Percentiles rank a stretch among this genome's conserved stretches.
Evolutionary conservation across 2,888 invertebrate genomes (phyloP).

Genomic region (Pristionchus exspectatus): DNA sequence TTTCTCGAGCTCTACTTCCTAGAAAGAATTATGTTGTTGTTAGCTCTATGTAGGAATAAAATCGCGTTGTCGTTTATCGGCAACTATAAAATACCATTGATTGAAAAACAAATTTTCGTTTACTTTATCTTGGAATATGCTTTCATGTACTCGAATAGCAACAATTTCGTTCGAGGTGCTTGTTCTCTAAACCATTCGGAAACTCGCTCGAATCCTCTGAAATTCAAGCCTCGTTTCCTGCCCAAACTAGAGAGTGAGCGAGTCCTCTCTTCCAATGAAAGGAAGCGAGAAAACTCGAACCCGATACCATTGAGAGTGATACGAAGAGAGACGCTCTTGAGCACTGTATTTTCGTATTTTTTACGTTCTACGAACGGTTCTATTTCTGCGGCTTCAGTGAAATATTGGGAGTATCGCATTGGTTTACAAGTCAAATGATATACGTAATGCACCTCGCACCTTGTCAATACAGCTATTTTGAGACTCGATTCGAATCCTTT

Average conservation of each 20-base stretch:
- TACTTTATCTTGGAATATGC: no score
- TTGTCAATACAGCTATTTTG: no score
- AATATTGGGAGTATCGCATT: no score
- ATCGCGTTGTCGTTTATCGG: no score
- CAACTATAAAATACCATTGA: no score
- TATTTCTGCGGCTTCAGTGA: not conserved
- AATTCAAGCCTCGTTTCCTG: not conserved
- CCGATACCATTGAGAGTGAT: not conserved
- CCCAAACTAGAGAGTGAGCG: constrained; percentile 2
- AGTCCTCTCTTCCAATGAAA: not conserved
- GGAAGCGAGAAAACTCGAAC: not conserved
- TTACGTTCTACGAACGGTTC: not conserved
- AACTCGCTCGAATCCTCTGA: not conserved
- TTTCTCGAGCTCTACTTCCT: no score
- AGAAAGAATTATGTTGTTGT: not conserved
- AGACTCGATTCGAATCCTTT: no score
- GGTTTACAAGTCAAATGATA: no score
- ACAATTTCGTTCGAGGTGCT: not conserved
- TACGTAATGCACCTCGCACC: no score
- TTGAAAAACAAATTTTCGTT: no score
- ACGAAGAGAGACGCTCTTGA: not conserved
- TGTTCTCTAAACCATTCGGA: not conserved
- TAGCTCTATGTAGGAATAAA: not conserved
- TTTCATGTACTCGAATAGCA: no score
- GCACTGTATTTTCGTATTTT: constrained; percentile 6